Conservation (phyloP, 2,888 invertebrate species). For the Lithophane socia region DNA sequence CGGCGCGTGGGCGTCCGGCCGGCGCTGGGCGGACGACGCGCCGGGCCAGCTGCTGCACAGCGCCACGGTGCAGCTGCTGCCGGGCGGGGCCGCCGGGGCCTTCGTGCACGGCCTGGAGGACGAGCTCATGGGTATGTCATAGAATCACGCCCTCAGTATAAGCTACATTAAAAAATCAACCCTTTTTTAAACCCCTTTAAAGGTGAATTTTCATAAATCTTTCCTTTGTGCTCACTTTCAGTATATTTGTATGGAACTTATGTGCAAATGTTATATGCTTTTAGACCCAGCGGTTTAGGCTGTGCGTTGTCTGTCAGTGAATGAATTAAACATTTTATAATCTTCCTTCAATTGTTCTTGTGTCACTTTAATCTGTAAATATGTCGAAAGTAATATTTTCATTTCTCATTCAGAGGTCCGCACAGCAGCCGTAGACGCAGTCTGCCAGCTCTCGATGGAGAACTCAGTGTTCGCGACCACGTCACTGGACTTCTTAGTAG, state of each 20-base stretch:
- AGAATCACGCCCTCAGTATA: no score
- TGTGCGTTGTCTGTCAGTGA: not conserved
- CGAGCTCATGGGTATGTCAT: conserved; percentile 91
- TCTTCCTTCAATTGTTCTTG: not conserved
- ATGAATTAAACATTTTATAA: no score
- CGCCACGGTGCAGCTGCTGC: conserved; percentile 93
- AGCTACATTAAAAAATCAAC: not conserved
- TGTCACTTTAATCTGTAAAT: not conserved
- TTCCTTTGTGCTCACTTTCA: not conserved
- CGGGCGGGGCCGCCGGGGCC: conserved; percentile 99
- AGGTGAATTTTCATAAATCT: not conserved
- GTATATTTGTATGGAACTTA: no score
- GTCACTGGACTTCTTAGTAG: conserved; percentile 98
- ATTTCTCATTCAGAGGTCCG: conserved; percentile 93
- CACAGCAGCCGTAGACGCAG: conserved; percentile 97
- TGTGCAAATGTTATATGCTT: not conserved
- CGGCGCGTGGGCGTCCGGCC: conserved; percentile 94
- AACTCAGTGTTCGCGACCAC: conserved; percentile 96
- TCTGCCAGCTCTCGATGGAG: conserved; percentile 96
- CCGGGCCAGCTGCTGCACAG: conserved; percentile 97
- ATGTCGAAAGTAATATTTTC: not conserved
- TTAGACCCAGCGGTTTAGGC: not conserved
- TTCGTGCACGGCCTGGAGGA: conserved; percentile 99
- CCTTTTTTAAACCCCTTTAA: not conserved
- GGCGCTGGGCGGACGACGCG: conserved; percentile 94